Evolutionary conservation across 2,113 vertebrate genomes (phyloP).

Genomic region (Aldabrachelys gigantea): DNA sequence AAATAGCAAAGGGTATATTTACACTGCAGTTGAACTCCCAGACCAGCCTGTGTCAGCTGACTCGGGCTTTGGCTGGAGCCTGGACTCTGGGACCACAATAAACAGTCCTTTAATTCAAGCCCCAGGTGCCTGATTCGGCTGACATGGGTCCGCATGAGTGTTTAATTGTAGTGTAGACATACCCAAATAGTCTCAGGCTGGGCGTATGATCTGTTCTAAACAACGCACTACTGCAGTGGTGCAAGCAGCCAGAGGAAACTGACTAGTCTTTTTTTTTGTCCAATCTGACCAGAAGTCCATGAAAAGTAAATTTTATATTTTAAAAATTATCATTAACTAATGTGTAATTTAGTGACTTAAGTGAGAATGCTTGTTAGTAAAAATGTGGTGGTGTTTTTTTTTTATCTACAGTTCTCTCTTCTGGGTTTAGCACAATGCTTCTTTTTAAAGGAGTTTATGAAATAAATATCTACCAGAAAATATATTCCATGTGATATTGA

Average conservation of each 20-base stretch:
- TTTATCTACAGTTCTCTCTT: background rate
- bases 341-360: background rate
- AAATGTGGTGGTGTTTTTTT: background rate
- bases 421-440: background rate
- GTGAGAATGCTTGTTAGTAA: background rate
- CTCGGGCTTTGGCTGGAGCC: background rate
- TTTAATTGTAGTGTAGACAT: background rate
- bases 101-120: background rate
- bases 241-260: background rate
- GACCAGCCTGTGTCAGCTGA: background rate
- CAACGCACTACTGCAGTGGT: background rate
- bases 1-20: background rate
- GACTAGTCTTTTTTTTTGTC: background rate
- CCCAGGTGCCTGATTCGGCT: background rate
- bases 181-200: background rate
- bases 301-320: background rate
- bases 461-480: background rate
- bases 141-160: background rate
- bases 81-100: background rate
- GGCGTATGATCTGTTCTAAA: too few species aligned
- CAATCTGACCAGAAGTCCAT: background rate
- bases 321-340: background rate
- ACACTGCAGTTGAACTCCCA: background rate
- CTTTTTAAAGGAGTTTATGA: background rate
- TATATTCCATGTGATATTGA: background rate